Evolutionary conservation across 2,797 vertebrate genomes (phyloP).

Genomic region (Bufotes viridis): DNA sequence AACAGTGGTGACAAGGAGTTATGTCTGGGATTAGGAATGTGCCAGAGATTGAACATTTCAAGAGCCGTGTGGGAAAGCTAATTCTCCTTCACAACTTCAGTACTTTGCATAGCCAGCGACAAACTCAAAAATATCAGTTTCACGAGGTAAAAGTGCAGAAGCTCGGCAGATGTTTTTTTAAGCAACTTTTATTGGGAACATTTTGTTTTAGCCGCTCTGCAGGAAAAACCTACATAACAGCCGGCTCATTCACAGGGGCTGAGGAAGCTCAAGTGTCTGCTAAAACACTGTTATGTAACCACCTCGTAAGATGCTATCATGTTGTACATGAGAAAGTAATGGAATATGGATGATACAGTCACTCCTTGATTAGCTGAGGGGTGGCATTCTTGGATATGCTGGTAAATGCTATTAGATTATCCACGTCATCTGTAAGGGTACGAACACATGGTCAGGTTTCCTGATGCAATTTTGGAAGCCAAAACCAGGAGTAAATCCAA

Average conservation of each 20-base stretch:
- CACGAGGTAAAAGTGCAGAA: slow-evolving; percentile 10
- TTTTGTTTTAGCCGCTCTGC: slow-evolving; percentile 36
- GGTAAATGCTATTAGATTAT: neutral
- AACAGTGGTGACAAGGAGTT: neutral
- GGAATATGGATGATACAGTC: neutral
- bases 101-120: slow-evolving; percentile 4
- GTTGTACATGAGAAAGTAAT: slow-evolving; percentile 11
- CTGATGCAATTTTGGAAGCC: no score
- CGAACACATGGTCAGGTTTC: no score
- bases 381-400: neutral
- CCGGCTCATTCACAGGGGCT: neutral
- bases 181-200: slow-evolving; percentile 56
- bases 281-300: slow-evolving; percentile 27
- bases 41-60: neutral
- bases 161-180: slow-evolving; percentile 18
- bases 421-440: neutral
- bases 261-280: neutral
- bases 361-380: neutral
- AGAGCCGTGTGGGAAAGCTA: slow-evolving; percentile 6
- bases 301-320: neutral
- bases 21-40: slow-evolving; percentile 23
- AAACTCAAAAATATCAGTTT: slow-evolving; percentile 7
- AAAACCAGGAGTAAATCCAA: no score
- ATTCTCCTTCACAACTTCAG: neutral
- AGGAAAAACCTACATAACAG: slow-evolving; percentile 34